Base-by-base conservation (phyloP, 2,888 invertebrate genomes). In the Amphipyra tragopoginis region DNA sequence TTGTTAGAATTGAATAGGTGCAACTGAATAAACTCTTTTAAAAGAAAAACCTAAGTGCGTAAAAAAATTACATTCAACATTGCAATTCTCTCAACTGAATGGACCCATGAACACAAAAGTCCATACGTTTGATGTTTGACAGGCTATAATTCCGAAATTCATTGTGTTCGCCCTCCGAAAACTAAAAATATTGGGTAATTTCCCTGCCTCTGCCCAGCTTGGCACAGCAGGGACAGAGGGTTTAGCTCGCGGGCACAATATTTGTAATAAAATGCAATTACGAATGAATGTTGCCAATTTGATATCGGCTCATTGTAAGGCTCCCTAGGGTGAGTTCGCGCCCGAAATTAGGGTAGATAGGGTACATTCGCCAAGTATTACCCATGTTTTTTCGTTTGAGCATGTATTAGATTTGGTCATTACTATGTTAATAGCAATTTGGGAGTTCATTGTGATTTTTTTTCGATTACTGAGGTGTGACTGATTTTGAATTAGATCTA, bases 281-380 rank as follows among this genome's bases (percentile, higher is more conserved):
- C 86, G 82, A 69, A 75, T 79, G 82, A 86, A 86, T 87, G 85
- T 86, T 87, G 90, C 88, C 89, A 89, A 90, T 90, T 91, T 89
- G 81, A 87, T 87, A 86, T 84, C 68, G 78, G 81, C 81, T 83
- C 84, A 84, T 87, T 89, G 84, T 84, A 75, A 71, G 55, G 62
- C 79, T 70, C 88, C 85, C 81, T 57, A 57, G 82, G 85, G 82
- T 55, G 59, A 75, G 74, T 76, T 80, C 77, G 74, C 83, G 80
- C 81, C 81, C 85, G 80, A 77, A 80, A 78, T 76, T 69, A 69
- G 68, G 73, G 68, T 66, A 65, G 68, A 68, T 75, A 65, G 57
- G 70, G 68, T 21, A 56, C 49, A 64, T 48, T 66, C 53, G 49
- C 64, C 64, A 50, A 56, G 43, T 70, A 66, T 71, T 74, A 50